Base-by-base conservation (phyloP, 2,797 vertebrate species). In the Mareca penelope region DNA sequence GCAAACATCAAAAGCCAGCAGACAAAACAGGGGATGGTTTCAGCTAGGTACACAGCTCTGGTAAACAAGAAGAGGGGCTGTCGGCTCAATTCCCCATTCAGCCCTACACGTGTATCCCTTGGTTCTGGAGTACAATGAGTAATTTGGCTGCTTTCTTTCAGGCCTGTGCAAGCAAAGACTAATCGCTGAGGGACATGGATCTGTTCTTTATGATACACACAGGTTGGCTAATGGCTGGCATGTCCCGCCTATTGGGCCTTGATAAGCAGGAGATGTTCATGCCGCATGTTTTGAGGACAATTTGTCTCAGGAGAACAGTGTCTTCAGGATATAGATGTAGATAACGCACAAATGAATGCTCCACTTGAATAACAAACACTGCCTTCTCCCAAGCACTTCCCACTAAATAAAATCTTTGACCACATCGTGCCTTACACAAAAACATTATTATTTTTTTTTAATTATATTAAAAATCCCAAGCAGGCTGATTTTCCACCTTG, bases 1-100 rank as follows among this genome's bases (percentile, higher is more conserved):
- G 73, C 78, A 90, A 72, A 75, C 63, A 93, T 76, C 84, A 80
- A 87, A 52, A 94, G 67, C 63, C 80, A 60, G 28, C 75, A 89
- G 75, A 94, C 52, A 71, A 55, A 69, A 5, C 11, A 0, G 14
- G 55, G 26, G 29, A n/a, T 18, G 28, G 61, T 86, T 64, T 65
- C 89, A 93, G 81, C 57, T 57, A 11, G 0, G 64, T 33, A 16
- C 29, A 12, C 10, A 50, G 73, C 33, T 1, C 80, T 10, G 12
- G 75, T 28, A 75, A 91, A 79, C 55, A 69, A 73, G 59, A 12
- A 72, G 40, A 80, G 57, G 81, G 70, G 44, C 12, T 24, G 28
- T 17, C 1, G 1, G 63, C 53, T 31, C 50, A 50, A 69, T 57
- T 88, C 78, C 76, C 71, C 65, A 70, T 31, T 48, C 85, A 13